A percentile compares a stretch with the other conserved stretches of the same genome.
Conservation (phyloP, 2,888 invertebrate genomes). For the Heliothis peltigera region DNA sequence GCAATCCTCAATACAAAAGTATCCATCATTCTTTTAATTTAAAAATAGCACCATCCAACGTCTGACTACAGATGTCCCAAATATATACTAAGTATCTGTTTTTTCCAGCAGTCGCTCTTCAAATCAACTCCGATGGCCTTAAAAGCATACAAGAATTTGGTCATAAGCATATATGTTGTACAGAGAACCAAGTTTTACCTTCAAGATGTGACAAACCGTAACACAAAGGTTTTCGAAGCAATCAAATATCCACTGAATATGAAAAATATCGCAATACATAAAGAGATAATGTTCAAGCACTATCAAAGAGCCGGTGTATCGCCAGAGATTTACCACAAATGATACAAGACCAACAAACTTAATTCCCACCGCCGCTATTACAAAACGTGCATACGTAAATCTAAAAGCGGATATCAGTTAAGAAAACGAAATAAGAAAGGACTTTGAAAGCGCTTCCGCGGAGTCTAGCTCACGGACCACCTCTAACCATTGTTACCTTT, state of each 20-base stretch:
- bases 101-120: too few species aligned
- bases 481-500: slow-evolving; percentile 77
- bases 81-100: too few species aligned
- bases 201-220: too few species aligned
- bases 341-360: slow-evolving; percentile 36
- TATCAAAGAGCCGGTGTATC: not conserved
- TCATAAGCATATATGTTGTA: too few species aligned
- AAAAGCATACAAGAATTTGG: too few species aligned
- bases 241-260: too few species aligned
- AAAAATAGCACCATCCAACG: not conserved
- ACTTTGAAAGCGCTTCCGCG: slow-evolving; percentile 57
- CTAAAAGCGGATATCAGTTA: slow-evolving; percentile 59
- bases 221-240: not conserved
- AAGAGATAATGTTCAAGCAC: not conserved
- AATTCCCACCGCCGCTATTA: slow-evolving; percentile 43
- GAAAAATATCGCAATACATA: not conserved
- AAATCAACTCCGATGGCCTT: too few species aligned
- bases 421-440: slow-evolving; percentile 67
- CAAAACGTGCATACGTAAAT: slow-evolving; percentile 53
- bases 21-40: too few species aligned
- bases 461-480: slow-evolving; percentile 72
- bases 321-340: slow-evolving; percentile 17
- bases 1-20: too few species aligned
- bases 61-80: too few species aligned
- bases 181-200: too few species aligned